phyloP scores from a whole-genome alignment of 2,797 vertebrate species.

The Sarcophilus harrisii region DNA sequence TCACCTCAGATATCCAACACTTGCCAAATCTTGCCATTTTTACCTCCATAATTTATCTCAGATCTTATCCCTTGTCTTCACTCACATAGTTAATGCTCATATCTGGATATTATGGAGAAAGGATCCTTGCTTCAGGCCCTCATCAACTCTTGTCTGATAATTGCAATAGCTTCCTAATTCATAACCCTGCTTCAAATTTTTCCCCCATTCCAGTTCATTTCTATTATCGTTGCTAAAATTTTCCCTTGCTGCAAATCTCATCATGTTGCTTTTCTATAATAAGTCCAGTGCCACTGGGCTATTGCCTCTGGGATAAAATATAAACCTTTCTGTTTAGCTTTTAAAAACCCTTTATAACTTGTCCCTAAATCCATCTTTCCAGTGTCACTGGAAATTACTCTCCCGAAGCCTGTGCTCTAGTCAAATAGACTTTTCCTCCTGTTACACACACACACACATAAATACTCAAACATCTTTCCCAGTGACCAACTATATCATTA shows the following conservation, averaged over 20 bases:
- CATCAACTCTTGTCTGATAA: background rate
- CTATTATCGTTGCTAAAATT: background rate
- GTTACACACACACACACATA: background rate
- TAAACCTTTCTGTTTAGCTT: background rate
- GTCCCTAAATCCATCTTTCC: background rate
- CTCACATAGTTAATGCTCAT: background rate
- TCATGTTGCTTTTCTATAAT: background rate
- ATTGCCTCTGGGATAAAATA: background rate
- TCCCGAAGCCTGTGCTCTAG: background rate
- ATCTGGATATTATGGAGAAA: background rate
- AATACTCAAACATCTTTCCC: background rate
- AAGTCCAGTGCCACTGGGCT: background rate
- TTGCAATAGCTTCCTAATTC: background rate
- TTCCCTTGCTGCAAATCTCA: background rate
- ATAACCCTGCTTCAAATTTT: background rate
- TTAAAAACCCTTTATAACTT: background rate
- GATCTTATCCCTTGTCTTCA: background rate
- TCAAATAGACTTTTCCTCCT: background rate
- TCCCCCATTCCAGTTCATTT: background rate
- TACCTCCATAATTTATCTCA: background rate
- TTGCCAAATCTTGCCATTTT: background rate
- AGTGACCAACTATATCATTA: background rate
- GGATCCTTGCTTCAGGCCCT: background rate
- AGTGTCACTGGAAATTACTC: background rate
- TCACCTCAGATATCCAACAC: background rate